A percentile compares a stretch with the other conserved stretches of the same genome.
phyloP scores from a whole-genome alignment of 1,140 invertebrate species.

The Ridgeia piscesae region DNA sequence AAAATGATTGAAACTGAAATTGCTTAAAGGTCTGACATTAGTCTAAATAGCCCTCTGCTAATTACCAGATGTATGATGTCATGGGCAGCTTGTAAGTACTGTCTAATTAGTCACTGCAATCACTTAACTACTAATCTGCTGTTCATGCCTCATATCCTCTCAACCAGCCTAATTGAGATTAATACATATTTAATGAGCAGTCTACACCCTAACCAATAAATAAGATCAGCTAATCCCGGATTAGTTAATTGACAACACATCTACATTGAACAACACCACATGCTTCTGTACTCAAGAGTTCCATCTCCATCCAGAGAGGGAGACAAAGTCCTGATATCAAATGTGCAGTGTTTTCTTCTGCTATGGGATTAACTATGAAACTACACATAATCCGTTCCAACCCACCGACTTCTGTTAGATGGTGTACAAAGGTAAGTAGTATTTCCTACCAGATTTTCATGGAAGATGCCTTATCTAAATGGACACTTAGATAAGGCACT shows the following conservation, averaged over 20 bases:
- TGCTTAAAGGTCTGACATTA: background rate
- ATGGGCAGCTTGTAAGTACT: no score
- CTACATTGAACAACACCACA: no score
- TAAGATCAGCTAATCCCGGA: background rate
- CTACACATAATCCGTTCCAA: no score
- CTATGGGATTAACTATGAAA: no score
- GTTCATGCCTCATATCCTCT: background rate
- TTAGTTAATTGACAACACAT: background rate
- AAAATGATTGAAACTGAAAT: background rate
- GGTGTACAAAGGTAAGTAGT: no score
- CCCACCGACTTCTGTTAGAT: no score
- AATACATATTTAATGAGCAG: background rate
- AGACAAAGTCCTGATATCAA: no score
- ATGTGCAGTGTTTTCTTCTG: no score
- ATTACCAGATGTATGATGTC: background rate
- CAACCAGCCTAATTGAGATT: background rate
- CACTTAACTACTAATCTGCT: background rate
- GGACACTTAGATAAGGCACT: no score
- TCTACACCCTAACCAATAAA: background rate
- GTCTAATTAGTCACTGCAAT: no score
- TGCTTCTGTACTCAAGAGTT: background rate
- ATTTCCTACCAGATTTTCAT: no score
- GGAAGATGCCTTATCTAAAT: no score
- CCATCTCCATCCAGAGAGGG: background rate
- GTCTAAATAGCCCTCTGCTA: background rate